These are phyloP conservation scores for Agonum fuliginosum DNA, from an alignment of 2,888 invertebrate species.

Conservation along the genomic window DNA sequence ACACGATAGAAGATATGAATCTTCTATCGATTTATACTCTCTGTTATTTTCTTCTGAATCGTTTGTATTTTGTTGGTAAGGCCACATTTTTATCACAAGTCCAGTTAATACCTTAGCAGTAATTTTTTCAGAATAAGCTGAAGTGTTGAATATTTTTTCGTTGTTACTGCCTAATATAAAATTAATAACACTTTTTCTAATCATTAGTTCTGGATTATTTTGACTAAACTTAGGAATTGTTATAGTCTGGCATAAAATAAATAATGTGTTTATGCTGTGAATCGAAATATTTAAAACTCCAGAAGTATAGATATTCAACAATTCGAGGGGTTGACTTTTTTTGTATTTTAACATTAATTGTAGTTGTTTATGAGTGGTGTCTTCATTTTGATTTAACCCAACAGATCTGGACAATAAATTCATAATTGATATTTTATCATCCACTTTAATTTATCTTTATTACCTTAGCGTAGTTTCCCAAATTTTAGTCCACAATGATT, in stretches of 20 bases:
- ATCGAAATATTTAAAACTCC: slow-evolving; percentile 70
- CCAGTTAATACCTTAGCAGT: slow-evolving; percentile 66
- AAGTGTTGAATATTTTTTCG: slow-evolving; percentile 61
- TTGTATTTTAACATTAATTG: slow-evolving; percentile 70
- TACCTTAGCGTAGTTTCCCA: slow-evolving; percentile 72
- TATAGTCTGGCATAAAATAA: slow-evolving; percentile 68
- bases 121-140: slow-evolving; percentile 61
- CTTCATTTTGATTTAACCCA: slow-evolving; percentile 72
- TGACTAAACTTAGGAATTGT: slow-evolving; percentile 66
- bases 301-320: slow-evolving; percentile 71
- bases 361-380: slow-evolving; percentile 71
- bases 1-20: slow-evolving; percentile 66
- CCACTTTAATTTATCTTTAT: not conserved
- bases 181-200: slow-evolving; percentile 64
- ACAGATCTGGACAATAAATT: slow-evolving; percentile 71
- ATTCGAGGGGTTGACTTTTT: slow-evolving; percentile 68
- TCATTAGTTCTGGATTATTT: slow-evolving; percentile 61
- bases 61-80: slow-evolving; percentile 51
- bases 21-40: slow-evolving; percentile 64
- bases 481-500: slow-evolving; percentile 69
- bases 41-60: not conserved
- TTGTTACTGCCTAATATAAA: slow-evolving; percentile 66
- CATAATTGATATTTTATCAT: too few species aligned
- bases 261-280: slow-evolving; percentile 70
- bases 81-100: slow-evolving; percentile 68